Conservation (phyloP, 2,797 vertebrate species). For the Otolemur crassicaudatus region DNA sequence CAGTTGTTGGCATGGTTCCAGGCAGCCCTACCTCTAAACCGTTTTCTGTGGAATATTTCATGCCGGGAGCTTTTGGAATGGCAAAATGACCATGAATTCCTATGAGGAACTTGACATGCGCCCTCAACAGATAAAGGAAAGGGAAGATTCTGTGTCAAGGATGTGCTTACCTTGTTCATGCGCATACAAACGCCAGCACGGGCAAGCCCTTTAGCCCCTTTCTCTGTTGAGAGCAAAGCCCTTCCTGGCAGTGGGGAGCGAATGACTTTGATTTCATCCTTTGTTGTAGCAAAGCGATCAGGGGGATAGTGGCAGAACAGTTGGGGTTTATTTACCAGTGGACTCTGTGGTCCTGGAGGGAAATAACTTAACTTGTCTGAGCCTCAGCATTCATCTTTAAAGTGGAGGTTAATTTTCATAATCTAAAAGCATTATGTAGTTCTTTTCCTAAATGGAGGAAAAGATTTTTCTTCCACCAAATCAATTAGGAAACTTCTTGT, state of each 20-base stretch:
- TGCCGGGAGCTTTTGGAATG: not conserved
- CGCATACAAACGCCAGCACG: not conserved
- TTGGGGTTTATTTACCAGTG: not conserved
- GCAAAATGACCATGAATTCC: not conserved
- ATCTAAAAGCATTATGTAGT: not conserved
- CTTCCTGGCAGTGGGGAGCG: not conserved
- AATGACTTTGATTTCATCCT: not conserved
- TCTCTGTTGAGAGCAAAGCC: not conserved
- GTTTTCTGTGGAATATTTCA: not conserved
- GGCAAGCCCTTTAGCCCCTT: not conserved
- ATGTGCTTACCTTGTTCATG: not conserved
- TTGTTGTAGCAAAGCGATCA: not conserved
- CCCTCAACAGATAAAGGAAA: not conserved
- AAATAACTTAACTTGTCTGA: not conserved
- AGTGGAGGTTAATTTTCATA: slow-evolving; percentile 22
- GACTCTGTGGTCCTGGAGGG: not conserved
- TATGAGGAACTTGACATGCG: not conserved
- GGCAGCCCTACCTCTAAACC: not conserved
- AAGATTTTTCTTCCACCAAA: not conserved
- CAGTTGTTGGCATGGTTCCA: not conserved
- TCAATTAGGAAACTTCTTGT: not conserved
- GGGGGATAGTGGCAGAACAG: not conserved
- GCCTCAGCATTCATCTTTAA: not conserved
- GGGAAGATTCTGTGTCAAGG: not conserved
- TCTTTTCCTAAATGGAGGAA: not conserved